Evolutionary conservation across 2,797 vertebrate species (phyloP).

Genomic region (Sebastes elongatus): DNA sequence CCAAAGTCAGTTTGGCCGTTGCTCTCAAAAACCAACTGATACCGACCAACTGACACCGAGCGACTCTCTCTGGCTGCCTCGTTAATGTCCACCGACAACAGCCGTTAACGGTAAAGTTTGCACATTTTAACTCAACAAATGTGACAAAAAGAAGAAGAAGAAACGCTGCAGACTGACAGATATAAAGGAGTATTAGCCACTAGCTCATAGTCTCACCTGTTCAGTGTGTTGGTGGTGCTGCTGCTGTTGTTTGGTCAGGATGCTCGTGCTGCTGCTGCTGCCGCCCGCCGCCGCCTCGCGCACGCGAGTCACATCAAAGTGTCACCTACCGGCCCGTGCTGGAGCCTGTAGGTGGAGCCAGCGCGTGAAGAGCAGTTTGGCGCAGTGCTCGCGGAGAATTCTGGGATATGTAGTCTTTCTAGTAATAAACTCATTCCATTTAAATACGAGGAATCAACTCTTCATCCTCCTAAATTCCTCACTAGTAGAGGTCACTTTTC

Average conservation of each 20-base stretch:
- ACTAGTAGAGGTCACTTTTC: too few species aligned
- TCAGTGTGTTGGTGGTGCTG: slow-evolving; percentile 31
- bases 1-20: slow-evolving; percentile 20
- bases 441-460: too few species aligned
- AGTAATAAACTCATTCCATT: background rate
- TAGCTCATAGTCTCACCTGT: slow-evolving; percentile 74
- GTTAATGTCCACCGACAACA: background rate
- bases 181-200: background rate
- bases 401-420: slow-evolving; percentile 74
- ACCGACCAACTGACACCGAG: background rate
- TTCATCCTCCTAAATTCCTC: too few species aligned
- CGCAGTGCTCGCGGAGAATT: slow-evolving; percentile 63
- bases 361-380: slow-evolving; percentile 60
- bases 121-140: background rate
- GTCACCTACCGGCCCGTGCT: slow-evolving; percentile 5
- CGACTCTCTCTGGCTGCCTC: slow-evolving; percentile 30
- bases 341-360: slow-evolving; percentile 76
- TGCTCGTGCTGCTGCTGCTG: slow-evolving; percentile 43
- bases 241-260: slow-evolving; percentile 33
- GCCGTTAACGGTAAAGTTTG: slow-evolving; percentile 17
- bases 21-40: background rate
- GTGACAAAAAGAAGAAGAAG: background rate
- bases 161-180: accelerated
- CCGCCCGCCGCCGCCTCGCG: slow-evolving; percentile 35
- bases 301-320: slow-evolving; percentile 21